Conservation (phyloP, 2,888 invertebrate genomes). For the Leptinotarsa juncta region DNA sequence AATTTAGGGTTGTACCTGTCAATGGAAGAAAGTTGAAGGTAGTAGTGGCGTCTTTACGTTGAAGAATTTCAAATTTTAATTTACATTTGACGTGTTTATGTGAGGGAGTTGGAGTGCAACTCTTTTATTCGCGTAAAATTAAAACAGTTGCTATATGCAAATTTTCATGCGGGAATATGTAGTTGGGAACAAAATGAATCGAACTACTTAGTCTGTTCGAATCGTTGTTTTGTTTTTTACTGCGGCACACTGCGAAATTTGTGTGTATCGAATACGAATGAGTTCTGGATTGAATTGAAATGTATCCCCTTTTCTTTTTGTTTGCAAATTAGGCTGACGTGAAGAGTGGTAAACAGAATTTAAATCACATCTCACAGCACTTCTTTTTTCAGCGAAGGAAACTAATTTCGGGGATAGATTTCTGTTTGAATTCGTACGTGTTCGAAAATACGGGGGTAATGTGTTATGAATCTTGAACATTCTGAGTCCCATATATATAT, state of each 20-base stretch:
- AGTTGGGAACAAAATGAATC: slow-evolving; percentile 3
- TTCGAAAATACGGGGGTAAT: not conserved
- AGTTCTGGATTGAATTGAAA: slow-evolving; percentile 5
- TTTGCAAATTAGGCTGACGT: not conserved
- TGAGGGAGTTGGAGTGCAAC: too few relatives aligned
- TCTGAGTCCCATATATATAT: too few relatives aligned
- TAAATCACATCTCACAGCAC: not conserved
- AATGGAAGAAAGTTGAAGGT: too few relatives aligned
- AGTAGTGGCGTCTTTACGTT: too few relatives aligned
- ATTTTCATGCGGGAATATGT: not conserved
- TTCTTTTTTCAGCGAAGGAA: not conserved
- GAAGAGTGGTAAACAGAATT: slow-evolving; percentile 11
- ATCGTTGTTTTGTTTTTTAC: not conserved
- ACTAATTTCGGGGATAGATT: not conserved
- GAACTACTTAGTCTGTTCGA: not conserved
- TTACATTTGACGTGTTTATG: too few relatives aligned
- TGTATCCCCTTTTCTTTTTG: not conserved
- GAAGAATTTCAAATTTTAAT: too few relatives aligned
- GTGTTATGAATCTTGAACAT: too few relatives aligned
- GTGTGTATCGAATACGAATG: slow-evolving; percentile 8
- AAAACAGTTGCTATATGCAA: not conserved
- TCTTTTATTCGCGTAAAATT: not conserved
- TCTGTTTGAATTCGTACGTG: not conserved
- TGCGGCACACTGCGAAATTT: slow-evolving; percentile 4
- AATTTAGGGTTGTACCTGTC: too few relatives aligned